Evolutionary conservation across 2,113 vertebrate species (phyloP), one percentile per base, ranked within the genome.

Genomic region (Zosterops borbonicus): DNA sequence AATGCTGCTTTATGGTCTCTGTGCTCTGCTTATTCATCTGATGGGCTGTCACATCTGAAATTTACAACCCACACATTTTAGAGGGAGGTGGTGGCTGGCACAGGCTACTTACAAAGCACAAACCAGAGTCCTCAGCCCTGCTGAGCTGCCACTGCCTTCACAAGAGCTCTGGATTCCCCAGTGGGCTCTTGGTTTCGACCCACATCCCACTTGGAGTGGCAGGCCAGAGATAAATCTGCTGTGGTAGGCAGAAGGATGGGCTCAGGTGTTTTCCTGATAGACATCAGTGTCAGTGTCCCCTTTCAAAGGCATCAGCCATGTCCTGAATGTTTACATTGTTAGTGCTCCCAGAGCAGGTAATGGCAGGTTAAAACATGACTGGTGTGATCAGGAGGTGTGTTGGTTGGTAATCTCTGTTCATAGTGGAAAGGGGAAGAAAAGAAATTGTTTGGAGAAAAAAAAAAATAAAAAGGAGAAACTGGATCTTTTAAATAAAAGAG

Each of bases 181-280:
- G 97, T 95, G 98, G 95, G 87, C 92, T 97, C 98, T 99, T 95
- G 0, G 53, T 98, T 98, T 98, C 52, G 0, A 56, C 64, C 91
- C 37, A 10, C 62, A 47, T 77, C 65, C 97, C 95, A 46, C 96
- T 80, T 77, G 74, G 95, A 96, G 94, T 42, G 75, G 60, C 86
- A 60, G 53, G 29, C 19, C 83, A 79, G 97, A 97, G 97, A 97
- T 87, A 90, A 97, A 91, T 90, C 75, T 93, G 68, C 75, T 83
- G 50, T n/a, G 29, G 42, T 63, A 33, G 35, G 60, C 77, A 96
- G 90, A 91, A 84, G 50, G 85, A 33, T 24, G 8, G 42, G 41
- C 85, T 74, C 10, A 2, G 12, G 64, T 84, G 64, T 96, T 96
- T 88, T 89, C 82, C 80, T 85, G 77, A 91, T 84, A 69, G 83